phyloP scores from a whole-genome alignment of 2,888 invertebrate genomes.

The Dorcus parallelipipedus region DNA sequence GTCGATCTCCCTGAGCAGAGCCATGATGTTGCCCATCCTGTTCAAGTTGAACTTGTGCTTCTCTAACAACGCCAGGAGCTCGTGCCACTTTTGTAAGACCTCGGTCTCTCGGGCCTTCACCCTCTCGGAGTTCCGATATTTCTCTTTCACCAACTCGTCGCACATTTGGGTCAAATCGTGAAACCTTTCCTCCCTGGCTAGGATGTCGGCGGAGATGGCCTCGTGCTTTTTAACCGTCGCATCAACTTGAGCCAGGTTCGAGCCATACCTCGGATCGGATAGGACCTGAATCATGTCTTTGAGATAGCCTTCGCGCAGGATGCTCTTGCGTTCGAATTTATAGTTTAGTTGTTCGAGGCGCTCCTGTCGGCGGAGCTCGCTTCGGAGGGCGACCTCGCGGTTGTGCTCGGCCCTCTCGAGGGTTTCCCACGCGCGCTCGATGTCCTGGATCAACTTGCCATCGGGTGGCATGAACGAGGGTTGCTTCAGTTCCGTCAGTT shows the following conservation, averaged over 20 bases:
- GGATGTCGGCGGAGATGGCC: slow-evolving; percentile 94
- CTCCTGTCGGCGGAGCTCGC: slow-evolving; percentile 89
- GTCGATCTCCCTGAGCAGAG: slow-evolving; percentile 86
- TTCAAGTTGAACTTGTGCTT: slow-evolving; percentile 74
- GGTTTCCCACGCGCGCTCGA: slow-evolving; percentile 91
- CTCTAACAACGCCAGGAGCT: slow-evolving; percentile 79
- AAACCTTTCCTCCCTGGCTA: slow-evolving; percentile 90
- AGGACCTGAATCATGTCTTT: slow-evolving; percentile 97
- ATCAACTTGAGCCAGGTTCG: slow-evolving; percentile 89
- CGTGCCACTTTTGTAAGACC: slow-evolving; percentile 83
- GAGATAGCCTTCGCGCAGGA: slow-evolving; percentile 90
- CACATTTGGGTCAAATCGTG: slow-evolving; percentile 92
- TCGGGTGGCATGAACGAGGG: slow-evolving; percentile 82
- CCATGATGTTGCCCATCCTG: slow-evolving; percentile 81
- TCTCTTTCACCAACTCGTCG: slow-evolving; percentile 84
- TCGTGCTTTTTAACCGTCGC: slow-evolving; percentile 98
- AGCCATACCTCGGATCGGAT: slow-evolving; percentile 87
- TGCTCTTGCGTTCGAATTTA: slow-evolving; percentile 93
- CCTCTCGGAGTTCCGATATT: slow-evolving; percentile 84
- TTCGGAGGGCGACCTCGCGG: slow-evolving; percentile 86
- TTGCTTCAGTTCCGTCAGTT: slow-evolving; percentile 90
- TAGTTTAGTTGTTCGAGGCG: slow-evolving; percentile 91
- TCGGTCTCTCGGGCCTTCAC: slow-evolving; percentile 61
- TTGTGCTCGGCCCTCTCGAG: slow-evolving; percentile 93
- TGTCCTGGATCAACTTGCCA: slow-evolving; percentile 89